Evolutionary conservation across 2,888 invertebrate species (phyloP), one percentile per base, ranked within the genome.

Genomic region (Electrophaes corylata): DNA sequence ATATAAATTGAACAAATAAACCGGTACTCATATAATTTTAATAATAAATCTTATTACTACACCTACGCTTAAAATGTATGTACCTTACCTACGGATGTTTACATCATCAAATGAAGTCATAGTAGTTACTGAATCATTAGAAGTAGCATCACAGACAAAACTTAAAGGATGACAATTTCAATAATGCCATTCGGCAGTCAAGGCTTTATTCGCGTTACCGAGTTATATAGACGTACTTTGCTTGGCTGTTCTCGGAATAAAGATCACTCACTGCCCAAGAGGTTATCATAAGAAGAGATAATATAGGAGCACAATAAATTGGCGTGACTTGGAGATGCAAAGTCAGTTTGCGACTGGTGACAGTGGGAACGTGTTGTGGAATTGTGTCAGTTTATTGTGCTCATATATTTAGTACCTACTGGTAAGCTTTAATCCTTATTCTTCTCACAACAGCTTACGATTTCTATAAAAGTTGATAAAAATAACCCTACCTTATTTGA

Each of bases 301-400:
- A 81, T 78, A 79, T 76, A 81, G 77, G 83, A 83, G 71, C 77
- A 76, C 76, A 86, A 88, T 88, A 90, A 88, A 91, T 86, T 83
- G 82, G 71, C 79, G 69, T 59, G 75, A 62, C 66, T 63, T 54
- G 72, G 61, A 65, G 70, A 60, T 65, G 65, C 81, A 81, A 81
- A 78, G 81, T 80, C 87, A 91, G 87, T 89, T 66, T 62, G 66
- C 66, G 69, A 61, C 69, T 59, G 63, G 68, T 65, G 57, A 63
- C 57, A 29, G 50, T 26, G 18, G 37, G 60, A 67, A 62, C 62
- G 71, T 67, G 64, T 67, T 57, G 77, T 76, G 66, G 70, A 47
- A 41, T 48, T 57, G 41, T 57, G 35, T 12, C 14, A 19, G 12
- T 29, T 47, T 50, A 10, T 58, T 63, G 62, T 70, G 70, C 26